These are phyloP conservation scores for Troglohyphantes excavatus DNA, from an alignment of 2,888 invertebrate genomes.

Conservation along the genomic window DNA sequence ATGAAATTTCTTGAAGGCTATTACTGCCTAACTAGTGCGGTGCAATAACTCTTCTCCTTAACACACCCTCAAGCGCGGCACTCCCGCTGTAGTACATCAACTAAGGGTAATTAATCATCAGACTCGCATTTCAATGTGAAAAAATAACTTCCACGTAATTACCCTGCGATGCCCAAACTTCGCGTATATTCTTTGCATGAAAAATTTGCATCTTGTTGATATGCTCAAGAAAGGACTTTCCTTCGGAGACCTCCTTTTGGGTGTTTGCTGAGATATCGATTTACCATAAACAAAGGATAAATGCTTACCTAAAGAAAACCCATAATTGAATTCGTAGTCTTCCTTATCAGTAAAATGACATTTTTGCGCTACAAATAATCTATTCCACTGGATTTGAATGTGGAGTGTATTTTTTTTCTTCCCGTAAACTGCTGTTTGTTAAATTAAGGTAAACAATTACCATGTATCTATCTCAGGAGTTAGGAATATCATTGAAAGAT, in stretches of 20 bases:
- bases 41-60: not conserved
- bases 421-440: too few species aligned
- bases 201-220: slow-evolving; percentile 52
- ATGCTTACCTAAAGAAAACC: not conserved
- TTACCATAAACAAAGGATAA: not conserved
- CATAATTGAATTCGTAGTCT: not conserved
- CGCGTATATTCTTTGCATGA: not conserved
- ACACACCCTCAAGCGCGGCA: not conserved
- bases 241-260: slow-evolving; percentile 25
- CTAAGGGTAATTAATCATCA: slow-evolving; percentile 43
- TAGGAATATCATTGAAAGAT: too few species aligned
- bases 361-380: not conserved
- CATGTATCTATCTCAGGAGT: too few species aligned
- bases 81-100: slow-evolving; percentile 34
- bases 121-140: not conserved
- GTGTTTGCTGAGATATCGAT: slow-evolving; percentile 1
- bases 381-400: not conserved
- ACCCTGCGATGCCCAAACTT: not conserved
- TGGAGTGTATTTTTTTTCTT: too few species aligned
- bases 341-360: not conserved
- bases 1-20: not conserved
- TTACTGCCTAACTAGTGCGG: not conserved
- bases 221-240: not conserved
- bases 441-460: too few species aligned
- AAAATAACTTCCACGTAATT: slow-evolving; percentile 29